Conservation (phyloP, 1,140 invertebrate genomes). For the Pogonognathellus flavescens region DNA sequence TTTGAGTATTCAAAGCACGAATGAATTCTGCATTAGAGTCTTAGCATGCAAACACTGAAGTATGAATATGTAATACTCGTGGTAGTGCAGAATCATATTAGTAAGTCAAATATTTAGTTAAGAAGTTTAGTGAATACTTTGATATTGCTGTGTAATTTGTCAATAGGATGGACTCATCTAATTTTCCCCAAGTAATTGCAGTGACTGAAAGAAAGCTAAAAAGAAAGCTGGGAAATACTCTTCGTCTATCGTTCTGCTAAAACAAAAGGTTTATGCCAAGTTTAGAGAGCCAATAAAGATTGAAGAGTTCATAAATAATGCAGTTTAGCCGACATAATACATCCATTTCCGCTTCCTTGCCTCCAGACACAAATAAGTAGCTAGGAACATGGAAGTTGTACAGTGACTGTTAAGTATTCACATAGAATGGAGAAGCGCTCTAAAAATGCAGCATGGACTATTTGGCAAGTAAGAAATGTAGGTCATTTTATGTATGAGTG, state of each 20-base stretch:
- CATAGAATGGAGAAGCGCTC: neutral
- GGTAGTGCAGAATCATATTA: too few relatives aligned
- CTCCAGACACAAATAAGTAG: constrained; percentile 24
- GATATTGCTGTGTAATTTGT: constrained; percentile 1
- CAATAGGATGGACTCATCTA: constrained; percentile 11
- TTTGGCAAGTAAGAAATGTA: constrained; percentile 20
- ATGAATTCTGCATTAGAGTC: too few relatives aligned
- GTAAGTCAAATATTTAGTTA: neutral
- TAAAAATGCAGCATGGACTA: constrained; percentile 16
- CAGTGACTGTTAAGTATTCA: constrained; percentile 14
- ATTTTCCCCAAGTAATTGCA: constrained; percentile 4
- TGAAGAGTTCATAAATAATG: constrained; percentile 24
- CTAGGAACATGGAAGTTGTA: constrained; percentile 15
- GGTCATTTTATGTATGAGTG: constrained; percentile 7
- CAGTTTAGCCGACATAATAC: constrained; percentile 26
- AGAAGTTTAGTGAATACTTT: constrained; percentile 5
- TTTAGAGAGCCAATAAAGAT: constrained; percentile 27
- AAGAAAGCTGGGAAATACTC: constrained; percentile 8
- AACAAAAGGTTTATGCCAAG: constrained; percentile 27
- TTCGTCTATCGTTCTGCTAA: neutral
- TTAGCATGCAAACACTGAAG: too few relatives aligned
- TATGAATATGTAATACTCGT: too few relatives aligned
- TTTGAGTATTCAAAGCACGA: too few relatives aligned
- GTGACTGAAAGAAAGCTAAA: neutral
- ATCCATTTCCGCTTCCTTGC: constrained; percentile 26